A percentile compares a stretch with the other conserved stretches of the same genome.
These are phyloP conservation scores for Crypturellus undulatus DNA, from an alignment of 2,113 vertebrate species.

Conservation along the genomic window DNA sequence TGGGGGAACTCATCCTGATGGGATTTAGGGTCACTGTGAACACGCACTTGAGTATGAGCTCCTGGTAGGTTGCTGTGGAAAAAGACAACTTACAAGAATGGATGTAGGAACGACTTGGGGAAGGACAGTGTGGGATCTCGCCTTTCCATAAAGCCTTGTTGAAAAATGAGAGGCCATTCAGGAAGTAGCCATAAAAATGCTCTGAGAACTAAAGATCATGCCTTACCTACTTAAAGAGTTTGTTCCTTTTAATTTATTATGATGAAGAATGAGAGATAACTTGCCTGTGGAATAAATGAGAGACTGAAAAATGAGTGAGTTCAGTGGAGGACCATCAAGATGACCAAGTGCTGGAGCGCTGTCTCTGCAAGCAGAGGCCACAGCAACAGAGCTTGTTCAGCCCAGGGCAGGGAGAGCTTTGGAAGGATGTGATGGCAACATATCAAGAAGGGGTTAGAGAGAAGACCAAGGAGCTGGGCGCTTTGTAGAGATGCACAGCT, in stretches of 20 bases:
- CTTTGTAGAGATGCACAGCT: background rate
- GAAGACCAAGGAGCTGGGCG: background rate
- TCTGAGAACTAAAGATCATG: background rate
- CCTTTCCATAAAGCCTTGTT: background rate
- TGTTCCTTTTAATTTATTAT: background rate
- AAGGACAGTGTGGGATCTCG: background rate
- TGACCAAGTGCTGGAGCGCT: background rate
- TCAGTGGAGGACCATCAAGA: background rate
- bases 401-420: background rate
- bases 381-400: background rate
- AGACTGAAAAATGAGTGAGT: background rate
- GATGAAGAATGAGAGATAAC: background rate
- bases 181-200: background rate
- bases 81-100: background rate
- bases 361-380: background rate
- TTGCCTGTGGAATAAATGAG: background rate
- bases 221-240: background rate
- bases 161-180: background rate
- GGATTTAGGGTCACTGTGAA: background rate
- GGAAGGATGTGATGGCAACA: accelerated
- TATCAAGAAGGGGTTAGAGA: background rate
- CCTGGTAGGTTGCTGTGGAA: no score
- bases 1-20: no score
- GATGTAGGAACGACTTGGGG: background rate
- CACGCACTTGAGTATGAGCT: background rate